A percentile compares a stretch with the other conserved stretches of the same genome.
These are phyloP conservation scores for Ibycter americanus DNA, from an alignment of 2,797 vertebrate genomes.

Conservation along the genomic window DNA sequence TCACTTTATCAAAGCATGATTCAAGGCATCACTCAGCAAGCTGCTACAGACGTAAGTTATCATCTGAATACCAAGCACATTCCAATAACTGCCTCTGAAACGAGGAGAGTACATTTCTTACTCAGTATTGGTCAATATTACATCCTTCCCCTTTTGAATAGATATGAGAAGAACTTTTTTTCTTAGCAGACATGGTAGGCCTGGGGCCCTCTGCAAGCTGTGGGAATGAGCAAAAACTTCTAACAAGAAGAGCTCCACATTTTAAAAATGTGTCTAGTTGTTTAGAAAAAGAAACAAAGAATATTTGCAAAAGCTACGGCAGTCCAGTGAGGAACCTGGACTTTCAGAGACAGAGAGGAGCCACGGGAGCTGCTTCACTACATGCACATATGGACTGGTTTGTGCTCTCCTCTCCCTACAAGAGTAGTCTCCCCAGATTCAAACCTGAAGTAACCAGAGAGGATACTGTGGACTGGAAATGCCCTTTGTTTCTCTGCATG, in stretches of 20 bases:
- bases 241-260: not conserved
- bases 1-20: not conserved
- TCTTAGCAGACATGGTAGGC: not conserved
- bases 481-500: not conserved
- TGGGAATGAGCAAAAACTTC: not conserved
- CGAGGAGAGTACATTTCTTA: not conserved
- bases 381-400: fast-evolving
- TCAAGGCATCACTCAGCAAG: conserved; percentile 24
- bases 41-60: not conserved
- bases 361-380: fast-evolving
- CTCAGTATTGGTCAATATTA: not conserved
- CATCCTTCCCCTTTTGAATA: not conserved
- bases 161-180: not conserved
- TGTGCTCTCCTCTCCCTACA: not conserved
- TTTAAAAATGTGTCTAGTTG: not conserved
- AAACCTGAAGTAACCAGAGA: not conserved
- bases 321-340: not conserved
- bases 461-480: not conserved
- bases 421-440: not conserved
- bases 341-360: not conserved
- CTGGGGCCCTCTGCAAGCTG: not conserved
- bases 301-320: not conserved
- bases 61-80: conserved; percentile 18
- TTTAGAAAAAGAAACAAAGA: not conserved
- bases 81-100: conserved; percentile 18